A percentile compares a stretch with the other conserved stretches of the same genome.
phyloP scores from a whole-genome alignment of 2,113 vertebrate genomes.

The Girardinichthys multiradiatus region DNA sequence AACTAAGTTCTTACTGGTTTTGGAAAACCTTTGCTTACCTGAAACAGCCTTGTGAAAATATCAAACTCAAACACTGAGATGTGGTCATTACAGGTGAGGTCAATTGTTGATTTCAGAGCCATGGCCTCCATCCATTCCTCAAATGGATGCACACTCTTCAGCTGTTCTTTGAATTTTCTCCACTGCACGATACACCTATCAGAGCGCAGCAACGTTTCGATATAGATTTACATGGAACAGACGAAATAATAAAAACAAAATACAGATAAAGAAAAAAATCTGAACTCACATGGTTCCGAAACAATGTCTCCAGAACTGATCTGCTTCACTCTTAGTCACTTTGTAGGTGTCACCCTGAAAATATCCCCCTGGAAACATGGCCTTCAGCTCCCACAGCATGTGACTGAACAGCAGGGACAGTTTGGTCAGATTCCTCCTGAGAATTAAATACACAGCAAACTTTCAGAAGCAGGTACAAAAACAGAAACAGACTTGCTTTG shows the following conservation, averaged over 20 bases:
- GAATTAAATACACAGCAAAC: conserved; percentile 8
- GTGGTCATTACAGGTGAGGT: conserved; percentile 87
- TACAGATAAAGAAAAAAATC: background rate
- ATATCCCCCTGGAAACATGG: conserved; percentile 80
- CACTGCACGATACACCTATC: conserved; percentile 86
- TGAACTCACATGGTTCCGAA: conserved; percentile 82
- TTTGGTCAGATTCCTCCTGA: conserved; percentile 86
- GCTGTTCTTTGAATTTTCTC: conserved; percentile 79
- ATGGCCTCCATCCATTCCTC: conserved; percentile 82
- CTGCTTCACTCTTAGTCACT: conserved; percentile 76
- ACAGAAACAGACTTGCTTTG: background rate
- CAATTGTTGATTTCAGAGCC: conserved; percentile 87
- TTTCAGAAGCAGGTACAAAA: conserved; percentile 3
- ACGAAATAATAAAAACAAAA: background rate
- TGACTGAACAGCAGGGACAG: conserved; percentile 89
- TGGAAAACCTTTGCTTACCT: conserved; percentile 73
- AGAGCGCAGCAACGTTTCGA: background rate
- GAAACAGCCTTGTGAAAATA: conserved; percentile 89
- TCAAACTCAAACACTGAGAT: conserved; percentile 92
- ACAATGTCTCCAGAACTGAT: conserved; percentile 82
- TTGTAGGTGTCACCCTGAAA: conserved; percentile 83
- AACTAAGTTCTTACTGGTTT: background rate
- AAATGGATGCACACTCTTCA: conserved; percentile 77
- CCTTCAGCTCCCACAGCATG: conserved; percentile 83
- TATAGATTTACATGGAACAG: background rate